Conservation (phyloP, 37 sponge, comb jelly and placozoan species). For the Ephydatia muelleri region DNA sequence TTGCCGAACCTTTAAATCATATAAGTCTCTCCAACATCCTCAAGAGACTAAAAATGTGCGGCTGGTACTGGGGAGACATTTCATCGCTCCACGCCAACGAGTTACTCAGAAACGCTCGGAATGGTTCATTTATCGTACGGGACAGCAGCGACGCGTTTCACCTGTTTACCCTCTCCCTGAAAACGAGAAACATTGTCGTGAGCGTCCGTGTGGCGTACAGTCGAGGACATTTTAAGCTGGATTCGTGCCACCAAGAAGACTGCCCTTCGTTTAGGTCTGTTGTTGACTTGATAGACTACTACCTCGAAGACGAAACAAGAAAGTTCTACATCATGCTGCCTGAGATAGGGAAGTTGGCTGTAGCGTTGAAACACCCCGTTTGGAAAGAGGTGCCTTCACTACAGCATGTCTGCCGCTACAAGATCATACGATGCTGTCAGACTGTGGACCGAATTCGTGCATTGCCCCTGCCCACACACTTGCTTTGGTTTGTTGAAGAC, state of each 20-base stretch:
- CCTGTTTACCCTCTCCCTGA: conserved; percentile 83
- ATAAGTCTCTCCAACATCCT: conserved; percentile 80
- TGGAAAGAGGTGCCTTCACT: conserved; percentile 78
- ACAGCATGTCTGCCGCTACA: conserved; percentile 80
- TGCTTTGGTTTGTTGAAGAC: conserved; percentile 61
- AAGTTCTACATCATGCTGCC: conserved; percentile 72
- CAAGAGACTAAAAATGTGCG: conserved; percentile 74
- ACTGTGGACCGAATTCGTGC: conserved; percentile 18
- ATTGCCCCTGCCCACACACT: conserved; percentile 67
- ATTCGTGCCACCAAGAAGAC: conserved; percentile 78
- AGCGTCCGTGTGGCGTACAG: conserved; percentile 84
- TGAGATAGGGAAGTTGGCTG: conserved; percentile 65
- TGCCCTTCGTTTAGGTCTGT: conserved; percentile 75
- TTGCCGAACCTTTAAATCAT: conserved; percentile 5
- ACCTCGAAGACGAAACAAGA: conserved; percentile 43
- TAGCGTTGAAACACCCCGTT: conserved; percentile 71
- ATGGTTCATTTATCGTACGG: conserved; percentile 86
- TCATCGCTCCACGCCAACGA: conserved; percentile 72
- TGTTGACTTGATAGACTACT: conserved; percentile 80
- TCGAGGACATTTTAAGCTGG: conserved; percentile 84
- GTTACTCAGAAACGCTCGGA: conserved; percentile 53
- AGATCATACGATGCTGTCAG: conserved; percentile 54
- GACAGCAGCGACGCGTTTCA: conserved; percentile 89
- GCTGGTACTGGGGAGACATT: conserved; percentile 96
- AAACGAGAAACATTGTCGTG: conserved; percentile 58